These are phyloP conservation scores for Lepidocolaptes lacrymiger DNA, from an alignment of 2,797 vertebrate species.

Conservation along the genomic window DNA sequence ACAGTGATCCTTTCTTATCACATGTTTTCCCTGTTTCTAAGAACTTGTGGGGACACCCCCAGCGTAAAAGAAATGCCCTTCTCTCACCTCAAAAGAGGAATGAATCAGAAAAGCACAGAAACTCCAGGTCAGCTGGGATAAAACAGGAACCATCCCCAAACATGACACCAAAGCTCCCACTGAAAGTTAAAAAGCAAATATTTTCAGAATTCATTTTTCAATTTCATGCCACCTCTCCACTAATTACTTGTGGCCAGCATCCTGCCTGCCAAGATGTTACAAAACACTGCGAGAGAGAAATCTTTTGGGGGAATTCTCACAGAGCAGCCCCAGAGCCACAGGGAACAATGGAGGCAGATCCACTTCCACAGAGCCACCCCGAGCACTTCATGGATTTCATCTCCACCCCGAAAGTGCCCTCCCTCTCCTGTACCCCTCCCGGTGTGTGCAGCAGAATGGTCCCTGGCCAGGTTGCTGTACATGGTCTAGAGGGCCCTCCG, in stretches of 20 bases:
- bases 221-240: conserved; percentile 45
- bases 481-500: fast-evolving
- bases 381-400: background rate
- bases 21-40: fast-evolving
- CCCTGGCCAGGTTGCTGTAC: fast-evolving
- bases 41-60: background rate
- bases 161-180: background rate
- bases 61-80: background rate
- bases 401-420: background rate
- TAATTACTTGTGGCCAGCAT: background rate
- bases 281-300: background rate
- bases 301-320: background rate
- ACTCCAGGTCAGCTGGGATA: background rate
- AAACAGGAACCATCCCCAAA: background rate
- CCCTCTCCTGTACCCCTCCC: background rate
- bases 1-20: background rate
- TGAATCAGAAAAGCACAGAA: background rate
- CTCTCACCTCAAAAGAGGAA: background rate
- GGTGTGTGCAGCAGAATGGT: background rate
- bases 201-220: conserved; percentile 50
- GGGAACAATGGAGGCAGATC: background rate
- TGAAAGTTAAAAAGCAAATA: conserved; percentile 30
- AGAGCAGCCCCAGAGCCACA: background rate
- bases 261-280: background rate
- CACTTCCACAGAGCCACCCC: fast-evolving